Evolutionary conservation across 2,888 invertebrate species (phyloP).

Genomic region (Mystacides longicornis): DNA sequence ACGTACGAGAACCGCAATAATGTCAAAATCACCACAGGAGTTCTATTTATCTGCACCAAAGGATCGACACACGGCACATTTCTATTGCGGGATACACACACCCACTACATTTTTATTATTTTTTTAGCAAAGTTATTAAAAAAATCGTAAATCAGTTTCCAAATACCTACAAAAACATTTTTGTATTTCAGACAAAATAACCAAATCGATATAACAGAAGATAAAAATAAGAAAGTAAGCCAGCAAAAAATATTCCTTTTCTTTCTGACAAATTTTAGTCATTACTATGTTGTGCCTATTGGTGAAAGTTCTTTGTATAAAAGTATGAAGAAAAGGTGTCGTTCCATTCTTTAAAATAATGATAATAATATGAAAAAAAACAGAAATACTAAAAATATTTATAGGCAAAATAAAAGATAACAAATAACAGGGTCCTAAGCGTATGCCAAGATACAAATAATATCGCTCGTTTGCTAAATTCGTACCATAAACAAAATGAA

Average conservation of each 20-base stretch:
- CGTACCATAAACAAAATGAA: conserved; percentile 27
- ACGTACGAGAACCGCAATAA: conserved; percentile 25
- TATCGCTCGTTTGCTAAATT: conserved; percentile 27
- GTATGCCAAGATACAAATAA: conserved; percentile 26
- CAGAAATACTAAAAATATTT: conserved; percentile 25
- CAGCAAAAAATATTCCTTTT: no score
- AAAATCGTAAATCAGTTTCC: no score
- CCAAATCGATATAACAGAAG: no score
- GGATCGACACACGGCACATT: no score
- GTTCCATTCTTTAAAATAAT: not conserved
- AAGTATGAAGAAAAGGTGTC: not conserved
- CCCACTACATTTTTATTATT: no score
- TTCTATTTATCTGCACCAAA: not conserved
- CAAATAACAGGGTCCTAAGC: conserved; percentile 25
- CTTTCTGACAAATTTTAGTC: no score
- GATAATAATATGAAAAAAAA: conserved; percentile 4
- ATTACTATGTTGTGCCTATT: no score
- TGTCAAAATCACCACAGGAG: conserved; percentile 23
- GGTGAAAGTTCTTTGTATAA: not conserved
- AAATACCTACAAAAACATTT: no score
- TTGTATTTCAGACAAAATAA: no score
- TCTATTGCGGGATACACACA: no score
- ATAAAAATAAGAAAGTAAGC: no score
- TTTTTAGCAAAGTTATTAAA: no score
- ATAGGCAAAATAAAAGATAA: conserved; percentile 26